Evolutionary conservation across 2,888 invertebrate species (phyloP).

Genomic region (Harpalus rufipes): DNA sequence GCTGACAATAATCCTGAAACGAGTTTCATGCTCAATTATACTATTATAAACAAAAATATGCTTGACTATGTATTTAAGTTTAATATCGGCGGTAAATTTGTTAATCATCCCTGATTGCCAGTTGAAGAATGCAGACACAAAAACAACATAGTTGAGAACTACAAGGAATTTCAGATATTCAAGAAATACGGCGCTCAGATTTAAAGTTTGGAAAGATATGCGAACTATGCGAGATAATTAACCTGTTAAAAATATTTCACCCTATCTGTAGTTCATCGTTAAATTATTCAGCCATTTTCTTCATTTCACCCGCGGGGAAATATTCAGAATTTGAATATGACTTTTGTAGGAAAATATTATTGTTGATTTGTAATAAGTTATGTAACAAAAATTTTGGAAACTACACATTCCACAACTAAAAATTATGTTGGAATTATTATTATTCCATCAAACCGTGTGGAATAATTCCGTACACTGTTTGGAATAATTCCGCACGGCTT

Average conservation of each 20-base stretch:
- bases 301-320: background rate
- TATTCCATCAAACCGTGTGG: no score
- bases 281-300: background rate
- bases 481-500: no score
- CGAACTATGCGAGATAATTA: slow-evolving; percentile 10
- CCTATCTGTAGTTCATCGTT: background rate
- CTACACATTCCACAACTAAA: no score
- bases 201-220: background rate
- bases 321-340: background rate
- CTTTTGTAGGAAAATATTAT: no score
- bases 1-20: no score
- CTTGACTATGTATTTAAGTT: background rate
- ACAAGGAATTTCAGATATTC: slow-evolving; percentile 3
- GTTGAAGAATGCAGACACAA: background rate
- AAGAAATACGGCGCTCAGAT: slow-evolving; percentile 4
- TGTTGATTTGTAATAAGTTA: no score
- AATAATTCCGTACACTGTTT: no score
- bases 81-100: background rate
- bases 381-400: no score
- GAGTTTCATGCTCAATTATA: no score
- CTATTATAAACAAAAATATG: background rate
- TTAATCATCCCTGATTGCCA: background rate
- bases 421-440: no score
- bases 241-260: slow-evolving; percentile 21
- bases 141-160: slow-evolving; percentile 16